Evolutionary conservation across 2,113 vertebrate genomes (phyloP), one percentile per base, ranked within the genome.

Genomic region (Hystrix cristata): DNA sequence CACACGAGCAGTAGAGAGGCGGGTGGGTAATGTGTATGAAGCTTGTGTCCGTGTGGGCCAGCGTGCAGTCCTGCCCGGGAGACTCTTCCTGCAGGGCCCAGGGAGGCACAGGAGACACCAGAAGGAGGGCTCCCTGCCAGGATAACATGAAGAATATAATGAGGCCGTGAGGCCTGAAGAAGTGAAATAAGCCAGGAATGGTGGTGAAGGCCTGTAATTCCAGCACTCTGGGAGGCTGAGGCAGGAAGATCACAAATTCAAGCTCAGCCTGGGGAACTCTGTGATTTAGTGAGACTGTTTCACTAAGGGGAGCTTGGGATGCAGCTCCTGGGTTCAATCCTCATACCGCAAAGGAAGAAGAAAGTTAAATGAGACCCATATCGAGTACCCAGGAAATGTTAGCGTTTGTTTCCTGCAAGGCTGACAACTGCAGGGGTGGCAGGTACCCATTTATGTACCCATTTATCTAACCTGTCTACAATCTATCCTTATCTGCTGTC

Each of bases 61-160:
- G 1, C 1, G 9, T 10, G 43, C 65, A 76, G 16, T 31, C 48
- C 62, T 48, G 53, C 27, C 9, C 53, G 0, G 21, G 0, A 19
- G 6, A 13, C 65, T 57, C 43, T 29, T 21, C 62, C 34, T 5
- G 10, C 48, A 18, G n/a, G 34, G 16, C 7, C 5, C 1, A 69
- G 21, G 43, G 55, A 27, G 48, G 38, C 59, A 23, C 43, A 11
- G 46, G 13, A 29, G 69, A 57, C 46, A 64, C 19, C 38, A 0
- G 11, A 18, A 25, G n/a, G 21, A 2, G 43, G 34, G 3, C 38
- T 38, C 38, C 38, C 38, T 38, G 38, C 38, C 38, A 38, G 31
- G 27, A 25, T 27, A 38, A 55, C 0, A 38, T 43, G 9, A 51
- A 43, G 67, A 87, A 64, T 55, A 12, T 1, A 55, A 10, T 2